Evolutionary conservation across 2,797 vertebrate genomes (phyloP).

Genomic region (Syngnathus rostellatus): DNA sequence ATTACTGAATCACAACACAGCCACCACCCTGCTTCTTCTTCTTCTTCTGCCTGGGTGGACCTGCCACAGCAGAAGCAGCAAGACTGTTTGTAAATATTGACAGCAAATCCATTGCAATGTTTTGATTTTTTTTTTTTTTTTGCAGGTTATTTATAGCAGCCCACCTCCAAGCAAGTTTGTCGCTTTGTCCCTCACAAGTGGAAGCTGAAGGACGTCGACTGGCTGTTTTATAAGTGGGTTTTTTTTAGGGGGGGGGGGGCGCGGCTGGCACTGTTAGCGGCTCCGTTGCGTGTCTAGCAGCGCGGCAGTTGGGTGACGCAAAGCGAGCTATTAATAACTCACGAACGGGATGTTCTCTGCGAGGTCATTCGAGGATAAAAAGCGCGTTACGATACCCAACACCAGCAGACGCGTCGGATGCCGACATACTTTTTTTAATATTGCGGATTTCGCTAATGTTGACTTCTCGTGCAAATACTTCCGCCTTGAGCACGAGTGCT

Average conservation of each 20-base stretch:
- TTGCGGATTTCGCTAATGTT: neutral
- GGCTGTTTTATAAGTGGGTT: constrained; percentile 54
- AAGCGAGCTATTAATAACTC: constrained; percentile 75
- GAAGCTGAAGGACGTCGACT: constrained; percentile 50
- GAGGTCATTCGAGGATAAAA: constrained; percentile 71
- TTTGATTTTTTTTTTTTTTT: neutral
- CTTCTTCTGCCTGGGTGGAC: constrained; percentile 27
- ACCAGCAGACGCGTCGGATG: neutral
- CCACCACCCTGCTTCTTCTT: constrained; percentile 5
- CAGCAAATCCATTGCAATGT: neutral
- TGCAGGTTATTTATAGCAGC: constrained; percentile 15
- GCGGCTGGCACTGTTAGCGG: constrained; percentile 54
- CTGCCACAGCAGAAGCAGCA: constrained; percentile 7
- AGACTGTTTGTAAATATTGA: constrained; percentile 16
- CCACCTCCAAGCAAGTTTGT: constrained; percentile 56
- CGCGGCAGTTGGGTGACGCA: constrained; percentile 73
- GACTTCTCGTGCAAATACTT: neutral
- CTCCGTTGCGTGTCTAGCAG: constrained; percentile 69
- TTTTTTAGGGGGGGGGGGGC: constrained; percentile 46
- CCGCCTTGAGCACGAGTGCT: neutral
- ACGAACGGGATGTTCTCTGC: constrained; percentile 74
- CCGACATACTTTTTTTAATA: neutral
- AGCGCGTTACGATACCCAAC: constrained; percentile 30
- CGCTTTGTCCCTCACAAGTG: constrained; percentile 21
- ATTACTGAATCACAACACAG: constrained; percentile 7